A percentile compares a stretch with the other conserved stretches of the same genome.
Conservation (phyloP, 2,113 vertebrate species). For the Pelecanus crispus region DNA sequence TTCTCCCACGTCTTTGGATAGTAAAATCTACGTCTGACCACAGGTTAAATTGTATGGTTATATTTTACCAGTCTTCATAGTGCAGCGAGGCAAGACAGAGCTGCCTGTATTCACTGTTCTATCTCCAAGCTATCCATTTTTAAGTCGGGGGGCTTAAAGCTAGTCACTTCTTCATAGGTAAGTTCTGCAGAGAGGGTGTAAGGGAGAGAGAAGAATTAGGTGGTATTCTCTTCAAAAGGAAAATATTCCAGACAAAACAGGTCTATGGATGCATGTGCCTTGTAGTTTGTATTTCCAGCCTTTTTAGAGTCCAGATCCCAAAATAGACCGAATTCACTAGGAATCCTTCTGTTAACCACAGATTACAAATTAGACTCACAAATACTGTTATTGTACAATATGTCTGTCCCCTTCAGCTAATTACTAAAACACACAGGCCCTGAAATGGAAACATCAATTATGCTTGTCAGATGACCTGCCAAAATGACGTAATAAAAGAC, state of each 20-base stretch:
- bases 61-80: conserved; percentile 56
- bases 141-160: conserved; percentile 83
- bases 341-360: not conserved
- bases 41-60: conserved; percentile 37
- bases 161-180: conserved; percentile 90
- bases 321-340: not conserved
- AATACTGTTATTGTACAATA: not conserved
- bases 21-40: conserved; percentile 35
- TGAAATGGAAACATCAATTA: conserved; percentile 18
- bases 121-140: conserved; percentile 84
- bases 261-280: not conserved
- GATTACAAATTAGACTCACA: not conserved
- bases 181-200: conserved; percentile 74
- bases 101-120: conserved; percentile 77
- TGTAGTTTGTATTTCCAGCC: not conserved
- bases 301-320: not conserved
- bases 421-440: not conserved
- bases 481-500: not conserved
- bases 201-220: not conserved
- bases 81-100: conserved; percentile 40
- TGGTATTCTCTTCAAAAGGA: not conserved
- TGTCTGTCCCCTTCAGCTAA: not conserved
- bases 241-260: not conserved
- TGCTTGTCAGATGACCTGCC: not conserved
- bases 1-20: conserved; percentile 62